Evolutionary conservation across 2,113 vertebrate genomes (phyloP), one percentile per base, ranked within the genome.

Genomic region (Semicossyphus pulcher): DNA sequence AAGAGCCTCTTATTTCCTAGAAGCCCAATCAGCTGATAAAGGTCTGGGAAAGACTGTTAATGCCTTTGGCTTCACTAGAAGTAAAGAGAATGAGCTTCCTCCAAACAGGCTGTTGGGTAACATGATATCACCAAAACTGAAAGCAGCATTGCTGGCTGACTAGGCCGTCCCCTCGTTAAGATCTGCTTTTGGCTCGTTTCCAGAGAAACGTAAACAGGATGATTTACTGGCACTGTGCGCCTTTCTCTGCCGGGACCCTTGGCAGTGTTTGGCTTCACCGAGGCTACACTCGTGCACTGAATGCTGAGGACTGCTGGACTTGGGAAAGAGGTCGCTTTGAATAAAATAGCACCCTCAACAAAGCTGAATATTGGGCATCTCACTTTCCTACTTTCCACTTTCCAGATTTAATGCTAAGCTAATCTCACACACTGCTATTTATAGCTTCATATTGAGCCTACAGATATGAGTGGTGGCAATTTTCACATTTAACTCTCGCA

Each of bases 191-290:
- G 61, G 61, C 53, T 41, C 0, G 1, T 67, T 42, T 67, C 64
- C 47, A 65, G 47, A 21, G 16, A 49, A n/a, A 41, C 5, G 10
- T n/a, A 62, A 1, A n/a, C n/a, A 54, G 26, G 25, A 15, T 31
- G 53, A 75, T 63, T 81, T 75, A 53, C 10, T 1, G 48, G 48
- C 41, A 47, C 41, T 0, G 6, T 11, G 48, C 37, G 1, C 7
- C 3, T 29, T 14, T 18, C 47, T 37, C 63, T 51, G 48, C 42
- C 65, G 10, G 26, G 15, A 29, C 36, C 42, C 3, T 56, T 59
- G 62, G 63, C 3, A 29, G 72, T 2, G 20, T 70, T 56, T 37
- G 41, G 47, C 59, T 81, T 41, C 18, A 2, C 0, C 14, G 10
- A 49, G 47, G 56, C 37, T 34, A 36, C 48, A 23, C 45, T 51